These are phyloP conservation scores for Euproctis similis DNA, from an alignment of 2,888 invertebrate species.

Conservation along the genomic window DNA sequence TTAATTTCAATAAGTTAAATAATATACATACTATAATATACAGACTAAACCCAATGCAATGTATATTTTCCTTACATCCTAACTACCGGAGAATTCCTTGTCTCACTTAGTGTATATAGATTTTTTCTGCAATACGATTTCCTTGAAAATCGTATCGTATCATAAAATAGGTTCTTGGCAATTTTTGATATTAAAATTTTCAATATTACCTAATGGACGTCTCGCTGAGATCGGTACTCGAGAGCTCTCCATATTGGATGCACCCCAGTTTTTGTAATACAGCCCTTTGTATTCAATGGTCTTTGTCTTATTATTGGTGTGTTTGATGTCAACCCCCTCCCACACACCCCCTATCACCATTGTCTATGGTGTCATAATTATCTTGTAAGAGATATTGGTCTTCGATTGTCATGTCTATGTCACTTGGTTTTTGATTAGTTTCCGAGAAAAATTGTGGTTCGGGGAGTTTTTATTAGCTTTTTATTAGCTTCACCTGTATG, in stretches of 20 bases:
- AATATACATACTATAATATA: no score
- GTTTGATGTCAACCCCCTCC: conserved; percentile 62
- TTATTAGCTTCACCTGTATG: no score
- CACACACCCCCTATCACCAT: no score
- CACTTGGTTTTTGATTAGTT: conserved; percentile 23
- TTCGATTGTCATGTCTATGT: conserved; percentile 11
- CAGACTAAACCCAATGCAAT: no score
- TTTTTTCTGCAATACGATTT: no score
- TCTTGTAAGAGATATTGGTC: conserved; percentile 30
- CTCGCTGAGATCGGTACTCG: conserved; percentile 47
- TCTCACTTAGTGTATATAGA: no score
- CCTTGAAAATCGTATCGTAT: conserved; percentile 25
- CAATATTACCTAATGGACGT: conserved; percentile 76
- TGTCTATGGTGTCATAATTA: conserved; percentile 53
- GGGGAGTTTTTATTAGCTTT: no score
- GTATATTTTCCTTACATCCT: no score
- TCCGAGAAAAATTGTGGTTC: conserved; percentile 5
- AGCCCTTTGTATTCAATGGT: conserved; percentile 44
- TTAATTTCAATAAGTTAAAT: no score
- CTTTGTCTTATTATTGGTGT: conserved; percentile 53
- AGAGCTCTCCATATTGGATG: conserved; percentile 56
- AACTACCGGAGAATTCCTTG: no score
- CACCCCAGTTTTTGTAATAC: conserved; percentile 51
- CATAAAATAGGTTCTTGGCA: conserved; percentile 35
- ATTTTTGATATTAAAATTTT: conserved; percentile 76